Base-by-base conservation (phyloP, 64 coral and sea anemone species). In the Dendronephthya gigantea region DNA sequence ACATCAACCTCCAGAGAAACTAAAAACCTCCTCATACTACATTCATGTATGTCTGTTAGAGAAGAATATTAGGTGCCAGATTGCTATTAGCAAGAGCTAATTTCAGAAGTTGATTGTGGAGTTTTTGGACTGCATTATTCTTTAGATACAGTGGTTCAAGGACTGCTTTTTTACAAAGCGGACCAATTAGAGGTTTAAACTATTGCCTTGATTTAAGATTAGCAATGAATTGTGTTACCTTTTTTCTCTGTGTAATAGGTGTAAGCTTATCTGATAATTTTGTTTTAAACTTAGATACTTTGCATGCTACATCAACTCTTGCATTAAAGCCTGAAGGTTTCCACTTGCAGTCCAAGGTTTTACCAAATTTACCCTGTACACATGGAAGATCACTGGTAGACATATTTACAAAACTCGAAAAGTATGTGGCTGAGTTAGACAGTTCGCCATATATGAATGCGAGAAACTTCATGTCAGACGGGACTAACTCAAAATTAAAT, bases 141-240 rank as follows among this genome's bases (percentile, higher is more conserved):
- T 90, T 93, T 16, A 92, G 34, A 50, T 92, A 87, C 4, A 92
- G 86, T 7, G 90, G 90, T 50, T 92, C 90, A 47, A 68, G 83
- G 45, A 88, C 59, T 2, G 90, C 58, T 23, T 83, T 89, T 39
- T 92, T 87, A 89, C 82, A 89, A 16, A 89, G 28, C 29, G 88
- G 50, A 49, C 81, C 91, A 68, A 93, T 39, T 50, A 90, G 23
- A 10, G 92, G 92, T 39, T 35, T 45, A 88, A 90, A 88, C 50
- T 90, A 84, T 43, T 90, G 88, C 39, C 92, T 83, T 45, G 48
- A 82, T 82, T 93, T 93, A 28, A 76, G 38, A 8, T 55, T 28
- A 4, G 82, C 19, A 68, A 93, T 93, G 35, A 87, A 82, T 39
- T 41, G 39, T 13, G 92, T 88, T 16, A 93, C 22, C 17, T 87